phyloP scores from a whole-genome alignment of 2,797 vertebrate genomes.

The Ptychadena robeensis region DNA sequence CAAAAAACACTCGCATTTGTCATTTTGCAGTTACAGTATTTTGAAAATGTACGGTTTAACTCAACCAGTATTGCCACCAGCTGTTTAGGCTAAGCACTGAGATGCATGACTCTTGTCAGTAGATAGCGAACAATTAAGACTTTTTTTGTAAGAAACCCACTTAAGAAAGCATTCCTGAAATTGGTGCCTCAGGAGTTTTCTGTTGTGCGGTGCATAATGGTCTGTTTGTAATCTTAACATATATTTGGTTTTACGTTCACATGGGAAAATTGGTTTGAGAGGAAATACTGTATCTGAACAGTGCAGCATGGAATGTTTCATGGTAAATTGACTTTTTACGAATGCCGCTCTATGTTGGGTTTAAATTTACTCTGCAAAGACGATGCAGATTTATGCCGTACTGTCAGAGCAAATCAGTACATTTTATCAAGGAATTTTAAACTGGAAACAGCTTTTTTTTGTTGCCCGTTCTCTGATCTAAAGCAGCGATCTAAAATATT shows the following conservation, averaged over 20 bases:
- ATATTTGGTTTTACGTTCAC: slow-evolving; percentile 60
- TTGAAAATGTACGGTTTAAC: neutral
- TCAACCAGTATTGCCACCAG: neutral
- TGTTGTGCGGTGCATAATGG: slow-evolving; percentile 52
- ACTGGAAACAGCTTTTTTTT: slow-evolving; percentile 49
- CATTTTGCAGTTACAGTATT: neutral
- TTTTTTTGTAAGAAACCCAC: slow-evolving; percentile 42
- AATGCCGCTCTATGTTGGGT: slow-evolving; percentile 52
- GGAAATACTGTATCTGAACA: slow-evolving; percentile 59
- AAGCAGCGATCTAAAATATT: slow-evolving; percentile 56
- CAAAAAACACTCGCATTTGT: neutral
- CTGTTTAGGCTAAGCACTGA: neutral
- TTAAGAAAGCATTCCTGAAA: slow-evolving; percentile 42
- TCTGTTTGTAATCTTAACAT: slow-evolving; percentile 55
- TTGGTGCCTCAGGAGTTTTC: slow-evolving; percentile 36
- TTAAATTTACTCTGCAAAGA: slow-evolving; percentile 55
- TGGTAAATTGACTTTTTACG: slow-evolving; percentile 61
- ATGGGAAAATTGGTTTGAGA: slow-evolving; percentile 54
- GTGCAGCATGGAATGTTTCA: slow-evolving; percentile 61
- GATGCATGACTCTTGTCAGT: slow-evolving; percentile 13
- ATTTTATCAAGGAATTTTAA: slow-evolving; percentile 61
- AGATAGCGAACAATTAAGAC: slow-evolving; percentile 37
- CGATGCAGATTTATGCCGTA: slow-evolving; percentile 61
- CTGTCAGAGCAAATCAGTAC: slow-evolving; percentile 59
- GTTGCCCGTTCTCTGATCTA: slow-evolving; percentile 56